Evolutionary conservation across 30 jellyfish, hydroid and myxozoan genomes (phyloP).

Genomic region (Cassiopea andromeda): DNA sequence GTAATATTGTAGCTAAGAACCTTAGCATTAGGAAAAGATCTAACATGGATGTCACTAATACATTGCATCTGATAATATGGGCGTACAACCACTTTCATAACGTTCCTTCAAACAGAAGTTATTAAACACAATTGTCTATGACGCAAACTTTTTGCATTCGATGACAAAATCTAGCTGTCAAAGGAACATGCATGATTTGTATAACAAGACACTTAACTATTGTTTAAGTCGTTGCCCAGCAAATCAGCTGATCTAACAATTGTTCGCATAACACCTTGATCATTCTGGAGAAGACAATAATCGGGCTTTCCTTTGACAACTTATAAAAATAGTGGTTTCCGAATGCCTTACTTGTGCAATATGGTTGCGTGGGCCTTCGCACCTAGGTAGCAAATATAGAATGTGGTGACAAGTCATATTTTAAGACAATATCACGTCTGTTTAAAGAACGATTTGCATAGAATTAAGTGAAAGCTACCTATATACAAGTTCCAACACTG

Average conservation of each 20-base stretch:
- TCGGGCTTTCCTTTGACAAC: not conserved
- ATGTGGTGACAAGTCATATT: no score
- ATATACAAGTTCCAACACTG: no score
- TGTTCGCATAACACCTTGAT: not conserved
- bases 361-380: no score
- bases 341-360: no score
- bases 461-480: no score
- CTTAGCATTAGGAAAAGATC: not conserved
- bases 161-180: not conserved
- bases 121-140: not conserved
- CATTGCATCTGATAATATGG: not conserved
- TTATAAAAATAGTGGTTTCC: no score
- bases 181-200: not conserved
- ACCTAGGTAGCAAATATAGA: no score
- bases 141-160: not conserved
- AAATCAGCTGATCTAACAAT: conserved; percentile 38
- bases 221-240: not conserved
- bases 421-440: no score
- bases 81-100: not conserved
- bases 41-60: not conserved
- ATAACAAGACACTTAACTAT: not conserved
- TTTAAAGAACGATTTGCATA: no score
- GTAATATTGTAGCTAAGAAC: not conserved
- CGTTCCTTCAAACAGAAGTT: not conserved
- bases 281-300: not conserved